Evolutionary conservation across 1,140 invertebrate species (phyloP).

Genomic region (Aphaenogaster floridana): DNA sequence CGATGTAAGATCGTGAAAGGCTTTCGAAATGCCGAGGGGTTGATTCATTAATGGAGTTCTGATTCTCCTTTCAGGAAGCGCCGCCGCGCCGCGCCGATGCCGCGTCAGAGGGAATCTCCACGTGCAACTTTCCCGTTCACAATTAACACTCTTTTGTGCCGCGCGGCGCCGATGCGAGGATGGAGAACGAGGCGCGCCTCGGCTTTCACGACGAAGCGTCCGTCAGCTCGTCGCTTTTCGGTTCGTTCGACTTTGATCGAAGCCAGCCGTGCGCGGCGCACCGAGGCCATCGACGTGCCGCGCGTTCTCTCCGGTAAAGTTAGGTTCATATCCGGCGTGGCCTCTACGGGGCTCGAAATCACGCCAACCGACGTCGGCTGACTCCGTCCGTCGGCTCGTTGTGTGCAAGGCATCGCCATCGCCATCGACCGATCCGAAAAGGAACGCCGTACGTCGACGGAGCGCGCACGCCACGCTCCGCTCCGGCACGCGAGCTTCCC

Average conservation of each 20-base stretch:
- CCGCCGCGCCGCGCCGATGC: conserved; percentile 21
- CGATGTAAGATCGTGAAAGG: conserved; percentile 64
- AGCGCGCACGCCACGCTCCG: conserved; percentile 61
- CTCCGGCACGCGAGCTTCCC: conserved; percentile 61
- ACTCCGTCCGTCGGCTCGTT: conserved; percentile 56
- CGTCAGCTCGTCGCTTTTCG: conserved; percentile 58
- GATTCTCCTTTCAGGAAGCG: conserved; percentile 62
- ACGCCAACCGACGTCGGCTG: conserved; percentile 75
- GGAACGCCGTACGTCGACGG: conserved; percentile 56
- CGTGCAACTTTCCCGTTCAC: conserved; percentile 67
- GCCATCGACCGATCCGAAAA: conserved; percentile 71
- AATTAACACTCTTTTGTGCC: conserved; percentile 77
- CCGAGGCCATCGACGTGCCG: conserved; percentile 40
- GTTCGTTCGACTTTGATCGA: conserved; percentile 78
- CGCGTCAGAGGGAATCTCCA: conserved; percentile 54
- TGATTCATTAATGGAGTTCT: conserved; percentile 80
- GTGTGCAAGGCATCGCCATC: conserved; percentile 58
- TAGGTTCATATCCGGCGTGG: conserved; percentile 83
- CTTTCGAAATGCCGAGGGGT: conserved; percentile 66
- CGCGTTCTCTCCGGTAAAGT: conserved; percentile 70
- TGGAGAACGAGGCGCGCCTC: background rate
- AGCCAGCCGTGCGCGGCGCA: conserved; percentile 53
- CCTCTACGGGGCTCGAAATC: conserved; percentile 79
- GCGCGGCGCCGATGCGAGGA: background rate
- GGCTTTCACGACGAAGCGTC: background rate